Evolutionary conservation across 1,140 invertebrate genomes (phyloP).

Genomic region (Delia radicum): DNA sequence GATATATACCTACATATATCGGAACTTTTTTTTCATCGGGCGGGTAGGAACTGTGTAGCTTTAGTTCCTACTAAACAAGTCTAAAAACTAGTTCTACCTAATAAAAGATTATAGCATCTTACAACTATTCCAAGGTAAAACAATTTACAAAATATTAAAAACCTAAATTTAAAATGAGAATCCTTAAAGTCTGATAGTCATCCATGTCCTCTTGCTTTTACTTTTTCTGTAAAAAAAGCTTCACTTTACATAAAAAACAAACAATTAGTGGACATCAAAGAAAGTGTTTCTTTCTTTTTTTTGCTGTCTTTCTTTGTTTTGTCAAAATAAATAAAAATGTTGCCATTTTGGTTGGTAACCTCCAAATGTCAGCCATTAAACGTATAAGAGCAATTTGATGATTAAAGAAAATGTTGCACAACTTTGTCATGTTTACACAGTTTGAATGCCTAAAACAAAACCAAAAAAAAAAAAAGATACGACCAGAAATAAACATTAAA

Average conservation of each 20-base stretch:
- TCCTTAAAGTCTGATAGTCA: no score
- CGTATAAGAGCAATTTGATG: background rate
- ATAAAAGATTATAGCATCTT: no score
- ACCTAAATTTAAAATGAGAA: no score
- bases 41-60: no score
- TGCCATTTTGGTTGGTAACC: constrained; percentile 19
- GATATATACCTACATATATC: no score
- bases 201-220: no score
- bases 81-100: no score
- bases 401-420: background rate
- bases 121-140: no score
- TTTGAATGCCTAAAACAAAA: background rate
- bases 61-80: no score
- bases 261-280: background rate
- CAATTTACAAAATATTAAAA: no score
- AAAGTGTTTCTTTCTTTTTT: background rate
- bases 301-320: background rate
- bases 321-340: constrained; percentile 12
- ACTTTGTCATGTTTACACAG: background rate
- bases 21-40: no score
- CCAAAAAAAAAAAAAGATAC: background rate
- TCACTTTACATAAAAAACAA: background rate
- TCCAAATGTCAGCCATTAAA: background rate
- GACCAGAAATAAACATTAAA: background rate
- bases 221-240: no score